Conservation (phyloP, 2,888 invertebrate genomes). For the Tuta absoluta region DNA sequence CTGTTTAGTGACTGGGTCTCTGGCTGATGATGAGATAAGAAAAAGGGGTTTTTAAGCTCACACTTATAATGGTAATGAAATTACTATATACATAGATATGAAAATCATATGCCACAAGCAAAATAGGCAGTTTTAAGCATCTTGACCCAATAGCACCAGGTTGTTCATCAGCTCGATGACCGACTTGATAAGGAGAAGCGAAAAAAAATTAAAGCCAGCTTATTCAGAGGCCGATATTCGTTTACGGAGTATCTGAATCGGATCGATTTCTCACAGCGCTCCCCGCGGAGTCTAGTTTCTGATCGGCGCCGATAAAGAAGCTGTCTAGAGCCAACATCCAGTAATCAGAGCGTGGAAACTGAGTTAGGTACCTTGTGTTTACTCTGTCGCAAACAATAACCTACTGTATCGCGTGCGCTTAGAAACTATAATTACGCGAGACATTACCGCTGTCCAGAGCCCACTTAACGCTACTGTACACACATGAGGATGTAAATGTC, state of each 20-base stretch:
- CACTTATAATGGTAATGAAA: too few species aligned
- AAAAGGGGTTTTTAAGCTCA: too few species aligned
- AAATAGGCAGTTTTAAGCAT: not conserved
- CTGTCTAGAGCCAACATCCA: conserved; percentile 81
- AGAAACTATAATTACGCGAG: conserved; percentile 45
- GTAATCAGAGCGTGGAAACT: conserved; percentile 81
- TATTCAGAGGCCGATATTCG: not conserved
- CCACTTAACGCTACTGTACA: conserved; percentile 45
- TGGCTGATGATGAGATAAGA: not conserved
- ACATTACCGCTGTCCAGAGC: conserved; percentile 33
- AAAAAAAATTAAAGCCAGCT: not conserved
- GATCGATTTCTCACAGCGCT: conserved; percentile 57
- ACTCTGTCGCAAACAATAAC: conserved; percentile 55
- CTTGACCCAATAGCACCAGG: not conserved
- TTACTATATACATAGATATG: too few species aligned
- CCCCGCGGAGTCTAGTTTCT: conserved; percentile 59
- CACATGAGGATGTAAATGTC: conserved; percentile 52
- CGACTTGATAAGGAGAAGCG: not conserved
- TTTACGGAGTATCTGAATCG: conserved; percentile 25
- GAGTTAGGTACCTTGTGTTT: conserved; percentile 58
- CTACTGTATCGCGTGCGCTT: conserved; percentile 47
- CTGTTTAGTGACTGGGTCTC: not conserved
- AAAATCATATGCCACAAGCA: too few species aligned
- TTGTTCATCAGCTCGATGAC: not conserved
- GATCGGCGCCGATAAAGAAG: conserved; percentile 77